A percentile compares a stretch with the other conserved stretches of the same genome.
Evolutionary conservation across 2,113 vertebrate species (phyloP).

Genomic region (Leptodactylus fuscus): DNA sequence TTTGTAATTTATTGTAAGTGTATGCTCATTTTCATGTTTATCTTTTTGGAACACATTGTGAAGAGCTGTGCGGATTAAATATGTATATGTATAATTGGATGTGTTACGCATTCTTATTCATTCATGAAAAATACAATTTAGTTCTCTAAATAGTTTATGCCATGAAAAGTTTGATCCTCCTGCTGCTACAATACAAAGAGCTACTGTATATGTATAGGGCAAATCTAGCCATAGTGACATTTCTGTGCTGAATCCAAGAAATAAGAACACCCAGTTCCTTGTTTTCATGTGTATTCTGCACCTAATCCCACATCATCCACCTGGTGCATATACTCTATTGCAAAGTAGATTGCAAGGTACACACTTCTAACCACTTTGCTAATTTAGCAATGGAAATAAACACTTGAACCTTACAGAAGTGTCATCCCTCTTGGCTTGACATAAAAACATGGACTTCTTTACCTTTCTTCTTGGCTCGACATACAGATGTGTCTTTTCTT

Average conservation of each 20-base stretch:
- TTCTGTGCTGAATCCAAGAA: not conserved
- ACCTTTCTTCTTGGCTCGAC: too few relatives aligned
- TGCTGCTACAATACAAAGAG: not conserved
- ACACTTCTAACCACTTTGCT: constrained; percentile 31
- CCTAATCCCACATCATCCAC: too few relatives aligned
- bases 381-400: too few relatives aligned
- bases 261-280: not conserved
- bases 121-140: constrained; percentile 42
- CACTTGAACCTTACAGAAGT: too few relatives aligned
- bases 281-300: too few relatives aligned
- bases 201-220: not conserved
- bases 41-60: constrained; percentile 31
- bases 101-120: constrained; percentile 31
- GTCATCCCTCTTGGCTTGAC: too few relatives aligned
- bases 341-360: too few relatives aligned
- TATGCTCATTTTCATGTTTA: constrained; percentile 36
- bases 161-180: constrained; percentile 19
- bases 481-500: too few relatives aligned
- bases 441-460: too few relatives aligned
- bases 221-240: not conserved
- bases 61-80: constrained; percentile 29
- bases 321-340: too few relatives aligned
- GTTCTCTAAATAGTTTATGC: constrained; percentile 30
- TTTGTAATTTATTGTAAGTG: constrained; percentile 41
- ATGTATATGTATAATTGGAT: constrained; percentile 39